phyloP scores from a whole-genome alignment of 1,140 invertebrate species.

The Philotrypesis tridentata region DNA sequence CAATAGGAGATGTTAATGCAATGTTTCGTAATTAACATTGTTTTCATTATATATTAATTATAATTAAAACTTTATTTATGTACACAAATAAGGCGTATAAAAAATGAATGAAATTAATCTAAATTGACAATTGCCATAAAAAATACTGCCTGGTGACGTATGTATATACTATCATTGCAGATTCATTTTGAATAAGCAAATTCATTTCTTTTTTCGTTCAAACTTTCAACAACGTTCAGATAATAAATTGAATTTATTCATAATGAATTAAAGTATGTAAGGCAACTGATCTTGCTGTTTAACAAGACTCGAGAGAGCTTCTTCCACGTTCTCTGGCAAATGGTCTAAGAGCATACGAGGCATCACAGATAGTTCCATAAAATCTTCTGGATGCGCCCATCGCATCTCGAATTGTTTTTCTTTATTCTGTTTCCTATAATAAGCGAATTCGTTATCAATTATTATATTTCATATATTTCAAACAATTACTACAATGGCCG shows the following conservation, averaged over 20 bases:
- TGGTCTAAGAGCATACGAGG: constrained; percentile 85
- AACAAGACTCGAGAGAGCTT: constrained; percentile 78
- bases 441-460: constrained; percentile 25
- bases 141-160: constrained; percentile 29
- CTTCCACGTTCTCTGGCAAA: constrained; percentile 81
- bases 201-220: background rate
- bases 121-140: constrained; percentile 10
- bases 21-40: background rate
- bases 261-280: constrained; percentile 59
- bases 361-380: constrained; percentile 84
- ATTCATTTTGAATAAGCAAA: constrained; percentile 18
- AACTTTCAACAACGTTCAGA: background rate
- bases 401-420: constrained; percentile 80
- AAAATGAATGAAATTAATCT: constrained; percentile 46
- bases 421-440: constrained; percentile 60
- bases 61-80: constrained; percentile 37
- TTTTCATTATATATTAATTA: constrained; percentile 11
- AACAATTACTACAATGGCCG: constrained; percentile 11
- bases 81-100: constrained; percentile 54
- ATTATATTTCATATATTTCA: background rate
- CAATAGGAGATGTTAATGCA: background rate
- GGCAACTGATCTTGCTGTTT: constrained; percentile 66
- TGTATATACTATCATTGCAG: background rate
- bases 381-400: constrained; percentile 84
- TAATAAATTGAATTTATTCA: background rate